Base-by-base conservation (phyloP, 2,797 vertebrate species). In the Crenuchus spilurus region DNA sequence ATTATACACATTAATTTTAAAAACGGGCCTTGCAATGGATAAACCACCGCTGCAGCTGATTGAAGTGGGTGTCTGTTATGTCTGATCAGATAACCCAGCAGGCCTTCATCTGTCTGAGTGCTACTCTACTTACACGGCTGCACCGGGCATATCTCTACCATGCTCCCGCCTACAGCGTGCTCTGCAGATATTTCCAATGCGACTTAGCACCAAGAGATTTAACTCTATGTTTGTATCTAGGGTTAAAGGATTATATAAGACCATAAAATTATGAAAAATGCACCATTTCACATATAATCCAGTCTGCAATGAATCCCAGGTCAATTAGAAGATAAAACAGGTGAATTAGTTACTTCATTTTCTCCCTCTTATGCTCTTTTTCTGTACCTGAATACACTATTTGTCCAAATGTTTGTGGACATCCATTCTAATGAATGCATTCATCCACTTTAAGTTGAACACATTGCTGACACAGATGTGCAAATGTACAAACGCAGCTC, bases 91-190 rank as follows among this genome's bases (percentile, higher is more conserved):
- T 79, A 75, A 78, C 62, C 48, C 55, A 35, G 28, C 52, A 77
- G 42, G 64, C 61, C 51, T 76, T 78, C 72, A 77, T 81, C 66
- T 67, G 78, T 68, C 74, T 79, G 74, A 82, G 74, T 67, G 74
- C 65, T 65, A 61, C 61, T 71, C 54, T 60, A 61, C 73, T 78
- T 52, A 58, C 42, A 63, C 24, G 42, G 13, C 30, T 16, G 44
- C 44, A 18, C 26, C 33, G 14, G 20, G 31, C 31, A 22, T 75
- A 51, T 73, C 48, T 54, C 58, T 48, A 14, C 2, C 31, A 11
- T 52, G 31, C 26, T 9, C 58, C 33, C 54, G 28, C 33, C 28
- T 52, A 49, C 14, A 58, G 35, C 7, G 28, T 4, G 54, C 42
- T 46, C 69, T 39, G 18, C 39, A 46, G 61, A 54, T 78, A 26